A percentile compares a stretch with the other conserved stretches of the same genome.
Conservation (phyloP, 2,797 vertebrate genomes). For the Podargus strigoides region DNA sequence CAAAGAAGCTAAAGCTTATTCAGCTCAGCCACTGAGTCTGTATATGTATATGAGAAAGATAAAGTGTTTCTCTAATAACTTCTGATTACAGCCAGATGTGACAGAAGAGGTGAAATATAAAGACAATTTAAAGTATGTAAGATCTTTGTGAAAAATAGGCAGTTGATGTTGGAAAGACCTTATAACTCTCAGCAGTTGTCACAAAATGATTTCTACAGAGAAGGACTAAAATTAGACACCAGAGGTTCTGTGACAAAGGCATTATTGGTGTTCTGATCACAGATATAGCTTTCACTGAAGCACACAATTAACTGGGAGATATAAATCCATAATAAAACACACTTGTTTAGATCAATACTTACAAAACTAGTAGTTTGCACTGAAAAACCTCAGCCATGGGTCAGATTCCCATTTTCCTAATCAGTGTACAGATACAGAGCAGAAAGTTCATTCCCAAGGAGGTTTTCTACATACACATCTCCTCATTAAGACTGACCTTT, state of each 20-base stretch:
- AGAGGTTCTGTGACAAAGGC: neutral
- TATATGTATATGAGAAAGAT: neutral
- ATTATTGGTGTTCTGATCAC: neutral
- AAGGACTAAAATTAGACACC: neutral
- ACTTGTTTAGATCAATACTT: neutral
- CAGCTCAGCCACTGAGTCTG: neutral
- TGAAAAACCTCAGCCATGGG: neutral
- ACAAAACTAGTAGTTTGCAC: neutral
- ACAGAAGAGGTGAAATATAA: neutral
- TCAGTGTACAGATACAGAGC: neutral
- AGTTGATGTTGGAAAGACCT: neutral
- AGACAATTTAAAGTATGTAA: neutral
- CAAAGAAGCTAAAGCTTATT: neutral
- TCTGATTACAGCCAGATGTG: neutral
- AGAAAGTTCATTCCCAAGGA: neutral
- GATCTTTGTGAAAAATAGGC: neutral
- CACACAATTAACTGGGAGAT: neutral
- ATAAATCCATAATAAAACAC: constrained; percentile 1
- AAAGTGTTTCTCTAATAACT: neutral
- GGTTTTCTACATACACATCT: neutral
- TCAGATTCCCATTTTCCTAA: neutral
- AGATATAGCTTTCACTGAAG: neutral
- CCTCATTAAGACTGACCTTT: constrained; percentile 20
- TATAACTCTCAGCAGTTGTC: neutral
- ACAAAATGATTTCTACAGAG: neutral